Evolutionary conservation across 2,888 invertebrate genomes (phyloP).

Genomic region (Drosophila demipolita): DNA sequence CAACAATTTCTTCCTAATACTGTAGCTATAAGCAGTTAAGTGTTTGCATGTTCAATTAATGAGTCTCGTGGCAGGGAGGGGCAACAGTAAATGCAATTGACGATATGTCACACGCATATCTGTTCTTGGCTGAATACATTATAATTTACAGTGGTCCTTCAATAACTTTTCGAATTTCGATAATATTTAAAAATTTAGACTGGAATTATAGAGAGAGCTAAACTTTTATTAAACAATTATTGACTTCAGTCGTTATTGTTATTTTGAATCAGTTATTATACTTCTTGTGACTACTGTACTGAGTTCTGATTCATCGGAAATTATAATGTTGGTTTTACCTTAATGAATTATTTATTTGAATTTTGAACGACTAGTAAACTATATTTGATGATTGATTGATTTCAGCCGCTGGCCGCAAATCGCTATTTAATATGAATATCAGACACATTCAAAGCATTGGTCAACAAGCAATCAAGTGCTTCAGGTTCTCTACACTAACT

Average conservation of each 20-base stretch:
- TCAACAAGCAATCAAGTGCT: slow-evolving; percentile 55
- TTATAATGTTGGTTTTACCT: slow-evolving; percentile 37
- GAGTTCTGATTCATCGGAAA: slow-evolving; percentile 39
- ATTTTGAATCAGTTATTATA: neutral
- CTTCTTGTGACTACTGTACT: slow-evolving; percentile 6
- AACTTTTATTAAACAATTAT: neutral
- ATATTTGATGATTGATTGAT: slow-evolving; percentile 13
- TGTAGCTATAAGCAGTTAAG: neutral
- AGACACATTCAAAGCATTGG: slow-evolving; percentile 57
- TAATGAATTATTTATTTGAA: slow-evolving; percentile 30
- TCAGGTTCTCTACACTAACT: slow-evolving; percentile 29
- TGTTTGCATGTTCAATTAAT: slow-evolving; percentile 26
- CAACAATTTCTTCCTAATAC: slow-evolving; percentile 5
- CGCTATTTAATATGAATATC: slow-evolving; percentile 62
- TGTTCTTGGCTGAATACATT: neutral
- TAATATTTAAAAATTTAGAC: neutral
- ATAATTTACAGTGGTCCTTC: slow-evolving; percentile 3
- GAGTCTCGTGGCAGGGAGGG: slow-evolving; percentile 1
- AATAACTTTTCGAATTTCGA: neutral
- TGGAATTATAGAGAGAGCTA: neutral
- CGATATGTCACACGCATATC: slow-evolving; percentile 18
- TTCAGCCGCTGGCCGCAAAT: slow-evolving; percentile 57
- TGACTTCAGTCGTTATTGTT: neutral
- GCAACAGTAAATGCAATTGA: slow-evolving; percentile 27
- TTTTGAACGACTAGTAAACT: slow-evolving; percentile 6